Evolutionary conservation across 1,140 invertebrate species (phyloP).

Genomic region (Tachypleus tridentatus): DNA sequence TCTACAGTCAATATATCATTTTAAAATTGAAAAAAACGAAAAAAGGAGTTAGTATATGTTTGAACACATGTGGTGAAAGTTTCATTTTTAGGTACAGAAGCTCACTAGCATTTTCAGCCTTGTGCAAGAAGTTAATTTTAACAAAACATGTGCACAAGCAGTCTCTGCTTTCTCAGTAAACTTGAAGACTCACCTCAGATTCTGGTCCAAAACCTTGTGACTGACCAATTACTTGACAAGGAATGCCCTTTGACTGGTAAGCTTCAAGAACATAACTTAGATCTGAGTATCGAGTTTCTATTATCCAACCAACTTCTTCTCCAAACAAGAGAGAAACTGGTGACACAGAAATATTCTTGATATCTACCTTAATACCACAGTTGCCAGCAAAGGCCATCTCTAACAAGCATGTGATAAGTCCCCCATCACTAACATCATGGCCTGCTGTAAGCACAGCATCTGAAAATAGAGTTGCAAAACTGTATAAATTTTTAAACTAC

Average conservation of each 20-base stretch:
- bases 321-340: constrained; percentile 51
- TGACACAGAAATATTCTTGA: constrained; percentile 13
- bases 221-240: constrained; percentile 58
- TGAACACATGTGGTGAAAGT: too few species aligned
- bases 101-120: too few species aligned
- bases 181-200: constrained; percentile 29
- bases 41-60: too few species aligned
- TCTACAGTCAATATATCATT: too few species aligned
- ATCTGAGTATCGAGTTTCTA: constrained; percentile 56
- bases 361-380: constrained; percentile 57
- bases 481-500: too few species aligned
- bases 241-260: constrained; percentile 47
- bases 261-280: constrained; percentile 44
- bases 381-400: constrained; percentile 94
- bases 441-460: constrained; percentile 65
- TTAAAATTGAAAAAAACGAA: too few species aligned
- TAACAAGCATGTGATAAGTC: constrained; percentile 71
- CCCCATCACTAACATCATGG: constrained; percentile 95
- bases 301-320: constrained; percentile 84
- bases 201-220: constrained; percentile 6
- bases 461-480: constrained; percentile 27
- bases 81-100: too few species aligned
- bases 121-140: too few species aligned
- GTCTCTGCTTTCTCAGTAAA: too few species aligned
- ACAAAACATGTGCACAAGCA: too few species aligned